Conservation (phyloP, 2,797 vertebrate genomes). For the Spinibarbus caldwelli region DNA sequence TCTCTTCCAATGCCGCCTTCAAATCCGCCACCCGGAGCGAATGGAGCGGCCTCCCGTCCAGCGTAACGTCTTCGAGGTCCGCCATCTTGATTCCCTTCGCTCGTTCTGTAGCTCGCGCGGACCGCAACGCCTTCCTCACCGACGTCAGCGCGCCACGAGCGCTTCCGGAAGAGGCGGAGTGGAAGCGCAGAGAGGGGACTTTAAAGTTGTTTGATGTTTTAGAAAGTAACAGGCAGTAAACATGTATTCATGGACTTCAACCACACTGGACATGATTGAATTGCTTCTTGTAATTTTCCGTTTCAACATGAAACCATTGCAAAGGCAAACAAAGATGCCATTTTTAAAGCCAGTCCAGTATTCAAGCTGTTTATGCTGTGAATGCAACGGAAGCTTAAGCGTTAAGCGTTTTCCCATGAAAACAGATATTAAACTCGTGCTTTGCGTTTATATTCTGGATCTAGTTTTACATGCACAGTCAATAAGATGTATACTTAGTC, state of each 20-base stretch:
- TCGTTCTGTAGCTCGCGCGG: constrained; percentile 67
- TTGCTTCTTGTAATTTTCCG: not conserved
- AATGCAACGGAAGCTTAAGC: not conserved
- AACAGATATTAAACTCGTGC: not conserved
- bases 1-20: constrained; percentile 89
- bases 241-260: not conserved
- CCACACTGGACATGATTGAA: not conserved
- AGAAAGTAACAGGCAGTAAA: not conserved
- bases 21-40: constrained; percentile 92
- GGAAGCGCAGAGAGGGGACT: not conserved
- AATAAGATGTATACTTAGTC: no score
- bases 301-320: not conserved
- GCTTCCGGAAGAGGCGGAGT: constrained; percentile 45
- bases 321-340: no score
- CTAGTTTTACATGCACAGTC: not conserved
- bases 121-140: constrained; percentile 73
- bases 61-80: constrained; percentile 96
- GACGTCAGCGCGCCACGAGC: constrained; percentile 66
- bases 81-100: constrained; percentile 89
- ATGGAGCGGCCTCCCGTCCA: constrained; percentile 95
- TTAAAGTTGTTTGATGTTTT: not conserved
- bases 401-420: not conserved
- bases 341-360: not conserved
- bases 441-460: not conserved
- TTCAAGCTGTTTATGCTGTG: not conserved